Conservation (phyloP, 2,113 vertebrate species). For the Myiozetetes cayanensis region DNA sequence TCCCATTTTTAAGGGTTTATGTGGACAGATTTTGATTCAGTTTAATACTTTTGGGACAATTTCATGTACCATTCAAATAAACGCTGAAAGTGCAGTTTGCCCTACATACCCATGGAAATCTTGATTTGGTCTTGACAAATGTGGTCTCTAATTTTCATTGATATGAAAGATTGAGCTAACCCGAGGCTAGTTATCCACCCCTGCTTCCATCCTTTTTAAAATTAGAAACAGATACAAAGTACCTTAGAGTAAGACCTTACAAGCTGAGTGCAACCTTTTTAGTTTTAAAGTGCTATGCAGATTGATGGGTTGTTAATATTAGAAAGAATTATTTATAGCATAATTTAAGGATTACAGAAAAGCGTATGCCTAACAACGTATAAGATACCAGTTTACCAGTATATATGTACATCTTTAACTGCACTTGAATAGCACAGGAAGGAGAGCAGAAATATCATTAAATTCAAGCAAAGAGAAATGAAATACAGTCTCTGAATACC, state of each 20-base stretch:
- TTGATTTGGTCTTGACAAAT: neutral
- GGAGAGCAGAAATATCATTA: neutral
- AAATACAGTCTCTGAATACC: neutral
- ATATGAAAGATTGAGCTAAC: neutral
- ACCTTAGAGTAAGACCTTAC: neutral
- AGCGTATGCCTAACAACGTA: rapidly evolving
- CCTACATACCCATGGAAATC: neutral
- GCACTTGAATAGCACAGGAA: neutral
- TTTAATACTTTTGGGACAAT: neutral
- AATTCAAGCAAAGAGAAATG: neutral
- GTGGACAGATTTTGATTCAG: neutral
- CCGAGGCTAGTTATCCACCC: neutral
- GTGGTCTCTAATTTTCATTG: neutral
- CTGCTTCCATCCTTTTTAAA: neutral
- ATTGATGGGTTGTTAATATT: neutral
- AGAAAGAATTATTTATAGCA: conserved; percentile 22
- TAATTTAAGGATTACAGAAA: neutral
- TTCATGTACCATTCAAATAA: neutral
- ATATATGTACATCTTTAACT: neutral
- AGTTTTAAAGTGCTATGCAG: neutral
- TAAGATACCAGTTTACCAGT: neutral
- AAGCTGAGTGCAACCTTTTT: neutral
- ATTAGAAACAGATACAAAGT: neutral
- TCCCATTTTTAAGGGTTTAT: neutral
- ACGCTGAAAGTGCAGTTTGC: neutral